phyloP scores from a whole-genome alignment of 2,113 vertebrate genomes.

The Protobothrops flavoviridis region DNA sequence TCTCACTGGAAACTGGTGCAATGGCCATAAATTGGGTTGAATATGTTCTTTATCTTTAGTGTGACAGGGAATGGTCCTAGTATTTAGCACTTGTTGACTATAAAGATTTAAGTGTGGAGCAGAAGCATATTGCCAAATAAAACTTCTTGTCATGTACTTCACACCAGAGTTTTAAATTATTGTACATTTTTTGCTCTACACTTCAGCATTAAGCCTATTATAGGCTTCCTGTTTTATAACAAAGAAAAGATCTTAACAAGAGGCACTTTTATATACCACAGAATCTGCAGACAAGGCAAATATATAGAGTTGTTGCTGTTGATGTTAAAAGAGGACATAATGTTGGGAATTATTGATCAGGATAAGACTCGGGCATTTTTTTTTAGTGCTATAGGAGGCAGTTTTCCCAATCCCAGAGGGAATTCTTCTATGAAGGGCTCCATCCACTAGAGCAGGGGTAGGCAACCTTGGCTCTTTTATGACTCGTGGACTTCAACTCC shows the following conservation, averaged over 20 bases:
- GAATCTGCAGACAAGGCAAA: constrained; percentile 2
- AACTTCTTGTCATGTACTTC: background rate
- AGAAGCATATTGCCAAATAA: background rate
- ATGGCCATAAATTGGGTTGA: background rate
- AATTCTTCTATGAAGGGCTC: constrained; percentile 55
- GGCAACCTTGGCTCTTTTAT: no score
- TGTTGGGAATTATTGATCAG: constrained; percentile 54
- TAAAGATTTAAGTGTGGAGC: background rate
- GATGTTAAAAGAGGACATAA: constrained; percentile 31
- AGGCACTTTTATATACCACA: constrained; percentile 33
- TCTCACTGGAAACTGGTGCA: background rate
- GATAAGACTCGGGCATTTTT: constrained; percentile 39
- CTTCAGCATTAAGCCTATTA: constrained; percentile 14
- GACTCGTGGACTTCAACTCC: no score
- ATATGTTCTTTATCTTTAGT: background rate
- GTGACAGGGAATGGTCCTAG: background rate
- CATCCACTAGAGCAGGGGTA: no score
- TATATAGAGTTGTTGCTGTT: constrained; percentile 3
- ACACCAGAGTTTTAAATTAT: background rate
- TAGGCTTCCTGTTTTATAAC: constrained; percentile 13
- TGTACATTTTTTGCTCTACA: background rate
- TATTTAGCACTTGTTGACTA: background rate
- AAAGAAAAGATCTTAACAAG: constrained; percentile 5
- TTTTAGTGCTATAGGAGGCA: constrained; percentile 54
- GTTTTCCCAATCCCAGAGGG: constrained; percentile 53